phyloP scores from a whole-genome alignment of 2,888 invertebrate species.

The Megastigmus dorsalis region DNA sequence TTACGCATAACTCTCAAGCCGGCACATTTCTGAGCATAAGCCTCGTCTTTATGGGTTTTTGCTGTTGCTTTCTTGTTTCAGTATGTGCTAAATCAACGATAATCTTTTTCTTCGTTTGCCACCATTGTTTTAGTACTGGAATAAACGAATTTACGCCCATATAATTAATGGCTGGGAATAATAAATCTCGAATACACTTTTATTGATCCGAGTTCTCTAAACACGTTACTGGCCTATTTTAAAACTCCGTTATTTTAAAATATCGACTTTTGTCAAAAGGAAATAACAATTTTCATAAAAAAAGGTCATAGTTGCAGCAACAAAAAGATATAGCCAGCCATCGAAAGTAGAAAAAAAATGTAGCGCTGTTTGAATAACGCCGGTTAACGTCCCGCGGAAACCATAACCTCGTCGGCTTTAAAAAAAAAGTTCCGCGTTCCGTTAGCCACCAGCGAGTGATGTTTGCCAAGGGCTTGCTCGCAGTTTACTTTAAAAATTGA shows the following conservation, averaged over 20 bases:
- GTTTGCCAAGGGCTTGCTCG: conserved; percentile 11
- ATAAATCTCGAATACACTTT: too few species aligned
- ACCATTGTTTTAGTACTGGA: background rate
- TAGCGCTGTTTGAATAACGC: background rate
- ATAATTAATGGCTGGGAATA: too few species aligned
- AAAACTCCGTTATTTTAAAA: too few species aligned
- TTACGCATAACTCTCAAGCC: conserved; percentile 55
- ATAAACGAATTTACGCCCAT: too few species aligned
- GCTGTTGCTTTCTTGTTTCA: background rate
- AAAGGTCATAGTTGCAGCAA: too few species aligned
- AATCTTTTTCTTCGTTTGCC: background rate
- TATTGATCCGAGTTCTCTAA: too few species aligned
- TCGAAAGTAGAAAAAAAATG: background rate
- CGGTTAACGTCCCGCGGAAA: background rate
- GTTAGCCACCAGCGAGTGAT: background rate
- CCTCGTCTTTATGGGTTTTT: conserved; percentile 16
- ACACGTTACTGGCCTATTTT: too few species aligned
- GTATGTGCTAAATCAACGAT: conserved; percentile 27
- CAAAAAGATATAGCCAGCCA: too few species aligned
- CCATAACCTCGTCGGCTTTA: background rate
- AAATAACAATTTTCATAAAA: background rate
- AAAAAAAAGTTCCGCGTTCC: background rate
- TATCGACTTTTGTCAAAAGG: too few species aligned
- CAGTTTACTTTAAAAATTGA: conserved; percentile 23
- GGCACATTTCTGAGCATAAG: conserved; percentile 36